Base-by-base conservation (phyloP, 2,797 vertebrate genomes). In the Anabas testudineus region DNA sequence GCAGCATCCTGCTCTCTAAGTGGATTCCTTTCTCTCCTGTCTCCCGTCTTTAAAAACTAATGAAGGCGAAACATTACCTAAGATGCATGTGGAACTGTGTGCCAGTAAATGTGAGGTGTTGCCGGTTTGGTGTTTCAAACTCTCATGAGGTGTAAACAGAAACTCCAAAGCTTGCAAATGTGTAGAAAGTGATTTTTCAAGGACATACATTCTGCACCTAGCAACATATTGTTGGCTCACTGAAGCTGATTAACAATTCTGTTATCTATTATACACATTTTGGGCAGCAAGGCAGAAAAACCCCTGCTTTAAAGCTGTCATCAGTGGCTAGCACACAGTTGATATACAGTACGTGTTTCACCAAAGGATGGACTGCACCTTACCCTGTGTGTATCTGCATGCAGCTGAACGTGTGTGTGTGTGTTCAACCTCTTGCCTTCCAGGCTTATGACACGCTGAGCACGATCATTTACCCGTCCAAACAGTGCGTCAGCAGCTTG, bases 391-490 rank as follows among this genome's bases (percentile, higher is more conserved):
- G 39, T 39, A 26, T 66, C 24, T 56, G 61, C 24, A n/a, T 42
- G 61, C 46, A 24, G 43, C 24, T 53, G 28, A 70, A 67, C 43
- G 36, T 5, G 12, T 9, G 8, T 21, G 36, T 5, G 12, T 9
- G 8, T 21, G 37, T 32, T 19, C 32, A 30, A 13, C 42, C 47
- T 26, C 18, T 18, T 24, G 51, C 30, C 58, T 41, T 48, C 42
- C 37, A 13, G 46, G n/a, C 70, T 65, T 7, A 2, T 30, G 3
- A 55, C 72, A 68, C 2, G 47, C 71, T 24, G 52, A 67, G 70
- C 0, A 10, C 72, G 49, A 78, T 86, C 85, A 83, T 80, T 82
- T 80, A 81, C 71, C 75, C 30, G 42, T 81, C 82, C 79, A 71
- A 78, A 78, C 78, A 66, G 64, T 67, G 9, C 10, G 32, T 70